phyloP scores from a whole-genome alignment of 2,888 invertebrate species.

The Podabrus alpinus region DNA sequence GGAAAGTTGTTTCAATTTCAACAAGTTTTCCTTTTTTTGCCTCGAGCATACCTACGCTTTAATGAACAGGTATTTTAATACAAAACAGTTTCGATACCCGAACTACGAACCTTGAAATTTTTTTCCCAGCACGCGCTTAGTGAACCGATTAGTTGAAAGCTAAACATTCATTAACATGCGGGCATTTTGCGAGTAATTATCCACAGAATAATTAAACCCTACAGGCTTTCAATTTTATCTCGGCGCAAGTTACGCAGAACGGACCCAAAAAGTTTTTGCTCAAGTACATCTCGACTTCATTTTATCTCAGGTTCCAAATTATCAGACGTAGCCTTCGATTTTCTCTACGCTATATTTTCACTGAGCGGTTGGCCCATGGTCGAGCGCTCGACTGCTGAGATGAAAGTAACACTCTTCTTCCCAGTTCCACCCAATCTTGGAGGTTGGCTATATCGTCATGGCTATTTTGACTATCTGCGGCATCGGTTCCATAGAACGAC shows the following conservation, averaged over 20 bases:
- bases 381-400: no score
- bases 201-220: not conserved
- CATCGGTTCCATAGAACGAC: no score
- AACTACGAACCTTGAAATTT: conserved; percentile 8
- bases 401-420: no score
- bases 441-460: no score
- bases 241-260: not conserved
- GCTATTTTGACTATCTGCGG: no score
- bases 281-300: no score
- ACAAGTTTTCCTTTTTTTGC: conserved; percentile 13
- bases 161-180: not conserved
- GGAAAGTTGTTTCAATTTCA: conserved; percentile 24
- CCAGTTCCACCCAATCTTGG: no score
- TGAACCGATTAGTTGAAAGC: not conserved
- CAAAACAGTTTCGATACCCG: not conserved
- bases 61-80: not conserved
- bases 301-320: no score
- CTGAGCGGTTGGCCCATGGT: no score
- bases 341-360: no score
- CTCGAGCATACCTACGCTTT: not conserved
- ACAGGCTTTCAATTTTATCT: not conserved
- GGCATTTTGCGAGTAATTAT: not conserved
- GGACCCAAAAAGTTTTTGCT: not conserved
- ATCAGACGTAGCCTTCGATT: no score
- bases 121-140: not conserved